Percentiles rank a stretch among this genome's conserved stretches.
These are phyloP conservation scores for Xylocampa areola DNA, from an alignment of 2,888 invertebrate species.

Conservation along the genomic window DNA sequence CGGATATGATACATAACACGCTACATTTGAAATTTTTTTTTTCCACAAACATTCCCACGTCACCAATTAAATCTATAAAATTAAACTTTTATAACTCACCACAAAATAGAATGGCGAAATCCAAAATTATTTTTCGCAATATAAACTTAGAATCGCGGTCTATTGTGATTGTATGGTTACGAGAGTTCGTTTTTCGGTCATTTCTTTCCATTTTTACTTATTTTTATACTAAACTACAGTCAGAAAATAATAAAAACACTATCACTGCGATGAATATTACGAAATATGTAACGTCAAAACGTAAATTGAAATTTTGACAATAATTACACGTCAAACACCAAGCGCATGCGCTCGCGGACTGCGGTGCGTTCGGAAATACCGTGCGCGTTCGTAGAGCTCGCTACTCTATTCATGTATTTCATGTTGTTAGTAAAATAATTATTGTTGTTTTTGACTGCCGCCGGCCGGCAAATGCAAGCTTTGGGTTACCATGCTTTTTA, in stretches of 20 bases:
- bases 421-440: too few species aligned
- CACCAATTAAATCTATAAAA: background rate
- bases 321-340: conserved; percentile 70
- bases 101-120: conserved; percentile 91
- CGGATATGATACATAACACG: conserved; percentile 12
- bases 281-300: conserved; percentile 74
- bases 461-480: conserved; percentile 19
- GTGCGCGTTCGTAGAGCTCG: conserved; percentile 45
- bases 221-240: conserved; percentile 53
- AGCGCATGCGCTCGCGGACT: conserved; percentile 87
- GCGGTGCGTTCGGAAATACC: conserved; percentile 64
- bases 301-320: conserved; percentile 54
- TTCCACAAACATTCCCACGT: background rate
- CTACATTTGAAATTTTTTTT: conserved; percentile 8
- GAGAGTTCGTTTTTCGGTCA: conserved; percentile 80
- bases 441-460: conserved; percentile 48
- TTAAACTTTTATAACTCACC: conserved; percentile 88
- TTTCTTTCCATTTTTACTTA: conserved; percentile 80
- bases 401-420: conserved; percentile 50
- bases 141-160: conserved; percentile 90
- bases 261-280: conserved; percentile 71
- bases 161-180: conserved; percentile 82
- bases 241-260: conserved; percentile 62
- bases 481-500: conserved; percentile 18
- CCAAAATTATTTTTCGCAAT: conserved; percentile 91